phyloP scores from a whole-genome alignment of 2,888 invertebrate species.

The Eilema sororculum region DNA sequence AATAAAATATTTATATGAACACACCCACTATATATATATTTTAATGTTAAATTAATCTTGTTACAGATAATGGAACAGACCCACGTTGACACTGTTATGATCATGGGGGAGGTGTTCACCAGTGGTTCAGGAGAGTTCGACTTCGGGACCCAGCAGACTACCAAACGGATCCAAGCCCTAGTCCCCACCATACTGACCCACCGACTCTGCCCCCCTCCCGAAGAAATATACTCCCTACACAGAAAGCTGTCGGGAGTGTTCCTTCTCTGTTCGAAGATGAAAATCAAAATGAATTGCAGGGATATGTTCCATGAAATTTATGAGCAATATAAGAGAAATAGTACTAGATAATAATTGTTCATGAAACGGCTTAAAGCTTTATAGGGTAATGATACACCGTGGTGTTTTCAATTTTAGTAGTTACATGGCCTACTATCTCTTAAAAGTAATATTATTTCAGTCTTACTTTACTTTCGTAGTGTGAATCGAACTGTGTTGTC shows the following conservation, averaged over 20 bases:
- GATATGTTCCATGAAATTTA: slow-evolving; percentile 94
- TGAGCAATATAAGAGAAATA: slow-evolving; percentile 85
- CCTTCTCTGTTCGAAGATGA: slow-evolving; percentile 95
- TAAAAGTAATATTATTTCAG: too few species aligned
- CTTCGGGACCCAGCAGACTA: slow-evolving; percentile 94
- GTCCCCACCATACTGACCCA: slow-evolving; percentile 98
- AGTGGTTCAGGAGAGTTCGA: slow-evolving; percentile 92
- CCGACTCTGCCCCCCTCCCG: slow-evolving; percentile 98
- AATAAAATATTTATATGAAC: too few species aligned
- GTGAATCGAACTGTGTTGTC: too few species aligned
- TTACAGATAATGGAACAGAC: slow-evolving; percentile 94
- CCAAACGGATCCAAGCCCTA: slow-evolving; percentile 92
- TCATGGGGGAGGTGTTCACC: slow-evolving; percentile 97
- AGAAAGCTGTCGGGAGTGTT: slow-evolving; percentile 98
- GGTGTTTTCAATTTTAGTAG: too few species aligned
- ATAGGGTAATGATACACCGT: too few species aligned
- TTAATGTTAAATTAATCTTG: background rate
- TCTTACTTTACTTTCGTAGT: too few species aligned
- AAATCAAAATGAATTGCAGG: slow-evolving; percentile 93
- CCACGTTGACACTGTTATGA: slow-evolving; percentile 98
- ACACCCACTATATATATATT: too few species aligned
- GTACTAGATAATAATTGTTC: slow-evolving; percentile 16
- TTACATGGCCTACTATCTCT: too few species aligned
- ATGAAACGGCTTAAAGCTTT: too few species aligned
- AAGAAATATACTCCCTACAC: slow-evolving; percentile 99